Conservation (phyloP, 92 coral and sea anemone species). For the Porites lobata region DNA sequence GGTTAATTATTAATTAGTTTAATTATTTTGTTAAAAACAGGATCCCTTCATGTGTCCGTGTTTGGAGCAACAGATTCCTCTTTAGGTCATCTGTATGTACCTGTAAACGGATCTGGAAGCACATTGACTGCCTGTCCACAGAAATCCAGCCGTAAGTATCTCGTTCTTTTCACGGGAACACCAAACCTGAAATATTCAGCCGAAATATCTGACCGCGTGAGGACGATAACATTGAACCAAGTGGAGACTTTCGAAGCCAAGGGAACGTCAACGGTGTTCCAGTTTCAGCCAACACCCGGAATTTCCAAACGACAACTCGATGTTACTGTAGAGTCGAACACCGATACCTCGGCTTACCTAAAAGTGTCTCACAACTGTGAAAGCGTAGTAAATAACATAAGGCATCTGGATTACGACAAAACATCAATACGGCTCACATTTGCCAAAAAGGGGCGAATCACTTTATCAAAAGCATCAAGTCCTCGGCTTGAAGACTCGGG, state of each 20-base stretch:
- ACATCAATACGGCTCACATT: constrained; percentile 68
- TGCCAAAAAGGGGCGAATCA: constrained; percentile 72
- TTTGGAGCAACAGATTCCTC: constrained; percentile 25
- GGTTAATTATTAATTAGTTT: background rate
- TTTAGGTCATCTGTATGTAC: constrained; percentile 26
- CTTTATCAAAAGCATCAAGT: constrained; percentile 66
- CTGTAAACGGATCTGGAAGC: background rate
- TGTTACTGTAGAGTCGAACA: constrained; percentile 69
- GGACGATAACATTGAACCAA: background rate
- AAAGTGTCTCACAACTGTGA: constrained; percentile 72
- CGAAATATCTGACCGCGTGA: constrained; percentile 17
- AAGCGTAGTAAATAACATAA: constrained; percentile 30
- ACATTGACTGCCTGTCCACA: constrained; percentile 22
- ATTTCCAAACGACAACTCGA: constrained; percentile 69
- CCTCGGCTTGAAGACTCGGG: constrained; percentile 61
- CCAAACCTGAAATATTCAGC: constrained; percentile 7
- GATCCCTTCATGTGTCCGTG: constrained; percentile 40
- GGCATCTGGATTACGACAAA: constrained; percentile 10
- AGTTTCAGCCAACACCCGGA: constrained; percentile 33
- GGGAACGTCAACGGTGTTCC: background rate
- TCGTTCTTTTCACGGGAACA: constrained; percentile 27
- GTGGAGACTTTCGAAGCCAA: background rate
- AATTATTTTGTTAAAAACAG: background rate
- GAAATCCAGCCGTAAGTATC: constrained; percentile 1
- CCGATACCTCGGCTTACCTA: constrained; percentile 42